Evolutionary conservation across 1,140 invertebrate species (phyloP).

Genomic region (Eriosoma lanigerum): DNA sequence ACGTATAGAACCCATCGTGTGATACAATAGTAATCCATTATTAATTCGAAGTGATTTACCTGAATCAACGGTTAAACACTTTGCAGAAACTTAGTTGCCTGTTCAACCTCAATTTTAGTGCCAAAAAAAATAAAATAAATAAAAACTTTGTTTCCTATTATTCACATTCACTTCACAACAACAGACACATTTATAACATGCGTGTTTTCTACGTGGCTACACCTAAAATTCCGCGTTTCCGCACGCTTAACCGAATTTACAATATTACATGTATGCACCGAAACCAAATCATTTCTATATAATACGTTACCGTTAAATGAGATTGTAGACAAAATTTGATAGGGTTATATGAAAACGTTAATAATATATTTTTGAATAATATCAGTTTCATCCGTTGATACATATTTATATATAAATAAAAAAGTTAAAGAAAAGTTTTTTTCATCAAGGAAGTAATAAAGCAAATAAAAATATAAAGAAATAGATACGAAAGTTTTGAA

Average conservation of each 20-base stretch:
- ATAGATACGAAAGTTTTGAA: conserved; percentile 30
- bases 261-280: neutral
- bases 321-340: neutral
- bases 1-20: too few relatives aligned
- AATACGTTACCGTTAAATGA: conserved; percentile 22
- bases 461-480: conserved; percentile 1
- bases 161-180: neutral
- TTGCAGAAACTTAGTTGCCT: neutral
- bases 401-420: neutral
- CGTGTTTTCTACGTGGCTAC: conserved; percentile 26
- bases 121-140: neutral
- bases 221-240: conserved; percentile 4
- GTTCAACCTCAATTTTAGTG: neutral
- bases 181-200: conserved; percentile 35
- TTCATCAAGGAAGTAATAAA: conserved; percentile 34
- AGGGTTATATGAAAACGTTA: too few relatives aligned
- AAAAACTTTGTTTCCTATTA: conserved; percentile 16
- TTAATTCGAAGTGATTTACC: neutral
- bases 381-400: neutral
- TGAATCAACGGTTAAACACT: neutral
- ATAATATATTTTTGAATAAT: conserved; percentile 16
- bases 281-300: neutral
- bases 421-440: neutral
- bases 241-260: too few relatives aligned
- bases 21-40: neutral